phyloP scores from a whole-genome alignment of 2,888 invertebrate genomes.

The Orthonevra nobilis region DNA sequence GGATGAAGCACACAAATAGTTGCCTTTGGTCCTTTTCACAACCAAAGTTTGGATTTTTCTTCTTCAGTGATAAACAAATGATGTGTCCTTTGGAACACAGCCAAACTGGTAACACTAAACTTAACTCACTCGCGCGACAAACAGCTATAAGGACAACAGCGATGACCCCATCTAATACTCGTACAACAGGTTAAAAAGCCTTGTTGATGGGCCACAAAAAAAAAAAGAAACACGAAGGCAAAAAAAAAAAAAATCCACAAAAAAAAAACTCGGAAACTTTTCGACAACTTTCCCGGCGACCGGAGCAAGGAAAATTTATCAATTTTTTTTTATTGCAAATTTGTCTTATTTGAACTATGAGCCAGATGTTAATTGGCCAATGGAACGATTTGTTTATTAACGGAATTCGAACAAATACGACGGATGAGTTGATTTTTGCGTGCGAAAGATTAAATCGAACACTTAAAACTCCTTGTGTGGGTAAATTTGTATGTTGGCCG shows the following conservation, averaged over 20 bases:
- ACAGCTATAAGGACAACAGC: constrained; percentile 20
- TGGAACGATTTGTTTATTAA: constrained; percentile 19
- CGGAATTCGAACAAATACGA: constrained; percentile 21
- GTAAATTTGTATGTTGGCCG: constrained; percentile 10
- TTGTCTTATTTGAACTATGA: too few relatives aligned
- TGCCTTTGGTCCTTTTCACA: constrained; percentile 11
- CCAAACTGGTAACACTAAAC: constrained; percentile 35
- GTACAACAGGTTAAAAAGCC: constrained; percentile 63
- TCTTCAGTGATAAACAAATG: constrained; percentile 42
- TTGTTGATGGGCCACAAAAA: background rate
- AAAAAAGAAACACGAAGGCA: background rate
- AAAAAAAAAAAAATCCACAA: too few relatives aligned
- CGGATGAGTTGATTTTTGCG: constrained; percentile 51
- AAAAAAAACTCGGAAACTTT: constrained; percentile 28
- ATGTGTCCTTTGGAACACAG: constrained; percentile 38
- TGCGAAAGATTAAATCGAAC: constrained; percentile 58
- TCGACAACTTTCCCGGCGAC: constrained; percentile 37
- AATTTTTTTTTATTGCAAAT: too few relatives aligned
- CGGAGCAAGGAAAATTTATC: too few relatives aligned
- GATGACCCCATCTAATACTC: constrained; percentile 44
- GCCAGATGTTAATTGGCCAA: constrained; percentile 28
- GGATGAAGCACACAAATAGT: background rate
- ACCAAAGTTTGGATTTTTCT: too few relatives aligned
- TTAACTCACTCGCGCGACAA: constrained; percentile 37
- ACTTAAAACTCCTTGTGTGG: constrained; percentile 53